Percentiles rank a stretch among this genome's conserved stretches.
These are phyloP conservation scores for Gerosis bhagava DNA, from an alignment of 2,888 invertebrate genomes.

Conservation along the genomic window DNA sequence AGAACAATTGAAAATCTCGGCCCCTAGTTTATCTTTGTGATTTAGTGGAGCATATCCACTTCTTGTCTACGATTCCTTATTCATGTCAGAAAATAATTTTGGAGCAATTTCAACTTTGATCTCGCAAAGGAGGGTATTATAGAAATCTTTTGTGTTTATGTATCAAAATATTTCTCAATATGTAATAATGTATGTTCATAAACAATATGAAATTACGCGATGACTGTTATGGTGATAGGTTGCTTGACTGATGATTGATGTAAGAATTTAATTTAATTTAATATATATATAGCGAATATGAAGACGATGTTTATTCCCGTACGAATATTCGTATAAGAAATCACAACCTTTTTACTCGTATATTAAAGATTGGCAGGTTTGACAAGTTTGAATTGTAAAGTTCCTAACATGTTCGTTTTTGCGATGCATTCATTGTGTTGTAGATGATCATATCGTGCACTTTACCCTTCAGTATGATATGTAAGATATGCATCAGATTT, in stretches of 20 bases:
- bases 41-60: conserved; percentile 44
- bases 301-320: no score
- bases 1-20: conserved; percentile 47
- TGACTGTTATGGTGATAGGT: no score
- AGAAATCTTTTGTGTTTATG: conserved; percentile 13
- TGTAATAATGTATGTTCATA: no score
- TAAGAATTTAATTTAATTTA: no score
- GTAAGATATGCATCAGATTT: conserved; percentile 8
- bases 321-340: no score
- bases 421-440: conserved; percentile 3
- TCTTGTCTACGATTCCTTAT: conserved; percentile 24
- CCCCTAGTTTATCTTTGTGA: conserved; percentile 47
- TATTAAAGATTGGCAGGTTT: neutral
- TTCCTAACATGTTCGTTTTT: neutral
- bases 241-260: conserved; percentile 8
- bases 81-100: conserved; percentile 25
- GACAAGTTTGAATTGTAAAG: neutral
- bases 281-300: no score
- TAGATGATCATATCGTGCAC: conserved; percentile 6
- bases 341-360: no score
- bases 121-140: neutral
- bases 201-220: no score
- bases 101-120: conserved; percentile 23
- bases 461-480: conserved; percentile 7
- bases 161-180: no score